Conservation (phyloP, 2,113 vertebrate genomes). For the Progne subis region DNA sequence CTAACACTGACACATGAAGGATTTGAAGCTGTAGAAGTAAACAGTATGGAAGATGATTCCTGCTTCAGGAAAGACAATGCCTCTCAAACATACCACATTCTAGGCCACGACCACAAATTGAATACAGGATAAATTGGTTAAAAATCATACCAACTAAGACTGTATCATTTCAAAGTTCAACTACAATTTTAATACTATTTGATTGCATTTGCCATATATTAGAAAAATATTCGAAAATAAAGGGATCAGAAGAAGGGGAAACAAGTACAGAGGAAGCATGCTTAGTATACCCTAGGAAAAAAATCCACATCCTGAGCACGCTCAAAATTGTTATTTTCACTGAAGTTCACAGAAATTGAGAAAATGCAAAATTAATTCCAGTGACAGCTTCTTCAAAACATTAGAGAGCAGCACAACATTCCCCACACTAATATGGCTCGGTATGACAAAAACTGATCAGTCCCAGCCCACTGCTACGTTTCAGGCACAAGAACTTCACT, state of each 20-base stretch:
- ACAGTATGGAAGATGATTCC: not conserved
- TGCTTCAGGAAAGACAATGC: not conserved
- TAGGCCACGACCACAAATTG: not conserved
- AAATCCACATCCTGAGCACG: not conserved
- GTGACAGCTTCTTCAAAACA: not conserved
- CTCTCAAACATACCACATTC: not conserved
- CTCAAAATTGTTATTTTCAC: not conserved
- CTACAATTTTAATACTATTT: not conserved
- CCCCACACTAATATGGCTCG: not conserved
- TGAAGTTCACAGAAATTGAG: not conserved
- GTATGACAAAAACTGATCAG: accelerated
- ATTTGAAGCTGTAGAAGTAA: not conserved
- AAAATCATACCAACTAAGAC: not conserved
- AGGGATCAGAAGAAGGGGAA: not conserved
- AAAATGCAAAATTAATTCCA: not conserved
- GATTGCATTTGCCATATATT: accelerated
- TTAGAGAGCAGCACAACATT: not conserved
- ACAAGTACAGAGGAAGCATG: not conserved
- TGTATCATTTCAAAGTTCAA: not conserved
- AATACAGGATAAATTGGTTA: not conserved
- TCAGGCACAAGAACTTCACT: not conserved
- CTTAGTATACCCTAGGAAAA: not conserved
- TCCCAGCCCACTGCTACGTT: not conserved
- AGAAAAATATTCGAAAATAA: not conserved
- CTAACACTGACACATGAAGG: not conserved